Evolutionary conservation across 2,888 invertebrate species (phyloP).

Genomic region (Polydrusus cervinus): DNA sequence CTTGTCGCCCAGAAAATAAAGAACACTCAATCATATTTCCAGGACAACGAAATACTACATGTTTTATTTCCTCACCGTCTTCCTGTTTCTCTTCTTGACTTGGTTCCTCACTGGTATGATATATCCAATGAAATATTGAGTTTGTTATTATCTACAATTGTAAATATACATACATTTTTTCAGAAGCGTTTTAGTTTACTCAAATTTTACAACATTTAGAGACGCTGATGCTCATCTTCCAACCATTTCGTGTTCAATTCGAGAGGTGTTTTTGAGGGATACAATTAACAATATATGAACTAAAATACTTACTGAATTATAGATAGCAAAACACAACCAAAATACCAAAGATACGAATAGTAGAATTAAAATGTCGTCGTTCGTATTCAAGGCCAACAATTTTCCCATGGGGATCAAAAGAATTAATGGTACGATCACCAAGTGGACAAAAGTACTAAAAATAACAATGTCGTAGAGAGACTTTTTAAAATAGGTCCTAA

Average conservation of each 20-base stretch:
- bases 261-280: no score
- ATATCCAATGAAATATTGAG: constrained; percentile 57
- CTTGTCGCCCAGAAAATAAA: constrained; percentile 58
- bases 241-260: no score
- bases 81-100: constrained; percentile 21
- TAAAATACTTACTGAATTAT: constrained; percentile 60
- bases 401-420: constrained; percentile 56
- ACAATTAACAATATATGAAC: no score
- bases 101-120: constrained; percentile 50
- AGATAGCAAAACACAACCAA: constrained; percentile 58
- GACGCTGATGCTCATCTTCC: no score
- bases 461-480: neutral
- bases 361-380: constrained; percentile 49
- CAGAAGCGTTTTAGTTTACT: no score
- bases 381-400: constrained; percentile 53
- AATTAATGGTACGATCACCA: constrained; percentile 56
- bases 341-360: constrained; percentile 51
- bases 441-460: constrained; percentile 57
- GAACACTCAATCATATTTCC: constrained; percentile 58
- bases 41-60: constrained; percentile 33
- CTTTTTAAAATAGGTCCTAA: neutral
- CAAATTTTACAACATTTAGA: no score
- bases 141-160: constrained; percentile 57
- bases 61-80: constrained; percentile 1
- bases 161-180: no score